Evolutionary conservation across 2,113 vertebrate genomes (phyloP).

Genomic region (Lepisosteus osseus): DNA sequence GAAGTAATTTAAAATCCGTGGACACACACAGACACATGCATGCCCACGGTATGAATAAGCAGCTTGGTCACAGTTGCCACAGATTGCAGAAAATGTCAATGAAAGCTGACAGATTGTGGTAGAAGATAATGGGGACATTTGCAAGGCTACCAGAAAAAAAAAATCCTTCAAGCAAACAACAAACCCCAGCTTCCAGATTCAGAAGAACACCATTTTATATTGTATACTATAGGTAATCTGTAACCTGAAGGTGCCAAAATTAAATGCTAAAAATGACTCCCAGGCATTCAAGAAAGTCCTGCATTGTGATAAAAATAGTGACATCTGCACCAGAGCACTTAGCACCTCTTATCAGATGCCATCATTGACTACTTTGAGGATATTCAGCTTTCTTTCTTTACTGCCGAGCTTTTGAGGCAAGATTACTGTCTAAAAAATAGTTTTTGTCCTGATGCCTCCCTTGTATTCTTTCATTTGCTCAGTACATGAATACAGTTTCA

Average conservation of each 20-base stretch:
- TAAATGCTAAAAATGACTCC: background rate
- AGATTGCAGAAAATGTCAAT: constrained; percentile 14
- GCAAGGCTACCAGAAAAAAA: background rate
- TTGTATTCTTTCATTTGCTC: too few relatives aligned
- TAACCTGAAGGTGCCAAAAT: background rate
- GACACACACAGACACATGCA: background rate
- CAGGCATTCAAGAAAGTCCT: background rate
- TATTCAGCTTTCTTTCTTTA: background rate
- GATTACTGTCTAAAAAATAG: background rate
- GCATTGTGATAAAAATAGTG: background rate
- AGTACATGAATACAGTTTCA: too few relatives aligned
- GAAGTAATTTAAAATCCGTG: background rate
- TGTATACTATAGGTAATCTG: background rate
- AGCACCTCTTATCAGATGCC: too few relatives aligned
- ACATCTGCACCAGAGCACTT: background rate
- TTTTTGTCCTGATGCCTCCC: too few relatives aligned
- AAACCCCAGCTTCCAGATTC: background rate
- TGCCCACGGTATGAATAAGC: background rate
- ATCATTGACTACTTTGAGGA: background rate
- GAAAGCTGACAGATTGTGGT: constrained; percentile 5
- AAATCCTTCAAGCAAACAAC: background rate
- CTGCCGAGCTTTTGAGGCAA: background rate
- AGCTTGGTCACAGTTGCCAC: constrained; percentile 9
- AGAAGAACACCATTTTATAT: background rate
- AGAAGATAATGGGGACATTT: constrained; percentile 3